Base-by-base conservation (phyloP, 2,888 invertebrate genomes). In the Notodonta ziczac region DNA sequence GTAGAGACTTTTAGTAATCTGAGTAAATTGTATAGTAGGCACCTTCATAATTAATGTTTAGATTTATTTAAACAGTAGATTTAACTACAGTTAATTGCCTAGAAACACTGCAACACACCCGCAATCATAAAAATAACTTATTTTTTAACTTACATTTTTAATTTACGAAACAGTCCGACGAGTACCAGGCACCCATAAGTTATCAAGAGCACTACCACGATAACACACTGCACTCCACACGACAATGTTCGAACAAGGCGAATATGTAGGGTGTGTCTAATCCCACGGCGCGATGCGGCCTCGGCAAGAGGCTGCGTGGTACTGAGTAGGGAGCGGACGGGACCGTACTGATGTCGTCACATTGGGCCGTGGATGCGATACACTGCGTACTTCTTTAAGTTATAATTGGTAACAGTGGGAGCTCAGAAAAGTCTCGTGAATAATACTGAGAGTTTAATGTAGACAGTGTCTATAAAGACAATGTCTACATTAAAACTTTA, bases 171-270 rank as follows among this genome's bases (percentile, higher is more conserved):
- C 68, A 72, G 75, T 73, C 67, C 67, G 48, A 65, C 61, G 60
- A 61, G 59, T 74, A 80, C 76, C 67, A 76, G 71, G 68, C 59
- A 69, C 69, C 67, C 64, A 77, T 73, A 72, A 73, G 73, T 66
- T 70, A 58, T 12, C 60, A 66, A 67, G 71, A 70, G 72, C 84
- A 83, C 83, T 80, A 74, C 76, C 73, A 78, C 76, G 73, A 71
- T 76, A 71, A 80, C 74, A 69, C 91, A 92, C 91, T 90, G 90
- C 92, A 92, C 92, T 91, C 88, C 91, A 87, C 85, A 70, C 74
- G 77, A 66, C 74, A 72, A 74, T 72, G 67, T 60, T 65, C 44
- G 24, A 73, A 65, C 69, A 65, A 58, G 59, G 59, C 61, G 60
- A 63, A 65, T 63, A 63, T 61, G 61, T 60, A 63, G 63, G 65